Base-by-base conservation (phyloP, 2,797 vertebrate genomes). In the Sardinella longiceps region DNA sequence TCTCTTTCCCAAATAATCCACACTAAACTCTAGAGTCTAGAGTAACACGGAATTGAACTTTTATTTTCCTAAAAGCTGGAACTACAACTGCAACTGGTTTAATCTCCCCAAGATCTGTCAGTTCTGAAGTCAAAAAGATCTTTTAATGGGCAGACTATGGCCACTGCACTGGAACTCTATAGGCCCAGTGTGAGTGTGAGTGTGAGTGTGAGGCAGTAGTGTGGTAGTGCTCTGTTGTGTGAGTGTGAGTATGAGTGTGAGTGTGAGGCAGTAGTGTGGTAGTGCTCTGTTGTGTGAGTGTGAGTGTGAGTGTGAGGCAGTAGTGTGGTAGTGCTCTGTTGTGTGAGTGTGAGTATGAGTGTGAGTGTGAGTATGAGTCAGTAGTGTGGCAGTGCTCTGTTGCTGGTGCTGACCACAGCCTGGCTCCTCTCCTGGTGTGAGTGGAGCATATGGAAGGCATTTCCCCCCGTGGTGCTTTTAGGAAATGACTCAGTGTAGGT, bases 401-500 rank as follows among this genome's bases (percentile, higher is more conserved):
- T 25, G 51, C 2, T 7, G 23, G n/a, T 23, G 66, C 66, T 39
- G 66, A 37, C 30, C 66, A 33, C 66, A 5, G 66, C 5, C 66
- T 37, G 10, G 53, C 46, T 80, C 50, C 81, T 83, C 46, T 80
- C 50, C 81, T 83, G 70, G 80, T 23, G 60, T 39, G 60, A 45
- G 82, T 74, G 37, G n/a, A 33, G 84, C 84, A 84, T 88, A 86
- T 82, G 74, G 84, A 84, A 85, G 23, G 56, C 25, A 81, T 56
- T 85, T 85, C 66, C 83, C 87, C 82, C 43, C 66, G 87, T 15
- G 5, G 66, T 2, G 85, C 83, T 83, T 23, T 66, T 53, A 56
- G 33, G 20, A 85, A 88, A 86, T 85, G 66, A 87, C 56, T 87
- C 81, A 23, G 60, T 84, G 84, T 82, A 83, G 86, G 82, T 87